Base-by-base conservation (phyloP, 2,888 invertebrate species). In the Ormyrus pomaceus region DNA sequence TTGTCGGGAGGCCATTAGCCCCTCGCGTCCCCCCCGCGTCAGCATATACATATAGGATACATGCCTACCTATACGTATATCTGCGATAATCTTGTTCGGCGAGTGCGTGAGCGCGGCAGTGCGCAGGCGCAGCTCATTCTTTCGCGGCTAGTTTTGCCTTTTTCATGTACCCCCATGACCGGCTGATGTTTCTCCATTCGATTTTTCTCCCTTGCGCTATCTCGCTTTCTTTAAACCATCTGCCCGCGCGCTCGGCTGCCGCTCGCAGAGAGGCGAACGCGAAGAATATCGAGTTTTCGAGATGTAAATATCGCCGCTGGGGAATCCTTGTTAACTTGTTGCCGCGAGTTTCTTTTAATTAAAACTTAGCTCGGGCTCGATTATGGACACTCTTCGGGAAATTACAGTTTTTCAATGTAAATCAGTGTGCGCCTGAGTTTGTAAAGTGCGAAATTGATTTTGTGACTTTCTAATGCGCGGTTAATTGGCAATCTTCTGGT, bases 1-100 rank as follows among this genome's bases (percentile, higher is more conserved):
- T 83, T 88, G 88, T 88, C 85, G 83, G 86, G 86, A 89, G 89
- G 89, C 87, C 89, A 86, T 89, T 89, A 88, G 87, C 88, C 89
- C 86, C 86, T 88, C 84, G 83, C 83, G 83, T 84, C 85, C 84
- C 82, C 83, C 83, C 84, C 84, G 82, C 82, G 48, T 66, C 59
- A 76, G 59, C 34, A 6, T 10, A 69, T 19, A 61, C 53, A 65
- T 58, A 62, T 70, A 61, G 34, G 34, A 82, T 79, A 81, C 80
- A 83, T 82, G 83, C 61, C 19, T 58, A 51, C n/a, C 83, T 83
- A 34, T 34, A 83, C 83, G 72, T 85, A 85, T 86, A 85, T 86
- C 85, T 85, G 83, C 83, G 82, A 85, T 87, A 85, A 86, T 87
- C 85, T 87, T 85, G 84, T 85, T 86, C 83, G 81, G 73, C 79